These are phyloP conservation scores for Drosophila lacertosa DNA, from an alignment of 1,140 invertebrate genomes.

Conservation along the genomic window DNA sequence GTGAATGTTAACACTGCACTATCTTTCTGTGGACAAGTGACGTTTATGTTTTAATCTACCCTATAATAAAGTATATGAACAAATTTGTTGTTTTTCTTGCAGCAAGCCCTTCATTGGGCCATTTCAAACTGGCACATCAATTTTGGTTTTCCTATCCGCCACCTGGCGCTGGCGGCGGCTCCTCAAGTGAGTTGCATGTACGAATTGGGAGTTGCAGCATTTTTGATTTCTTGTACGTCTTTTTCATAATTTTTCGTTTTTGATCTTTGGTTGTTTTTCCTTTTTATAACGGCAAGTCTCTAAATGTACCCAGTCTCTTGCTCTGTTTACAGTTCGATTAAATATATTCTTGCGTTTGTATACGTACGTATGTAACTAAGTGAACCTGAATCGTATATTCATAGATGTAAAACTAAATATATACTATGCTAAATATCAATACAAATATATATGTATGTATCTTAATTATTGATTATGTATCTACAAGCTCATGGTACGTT, in stretches of 20 bases:
- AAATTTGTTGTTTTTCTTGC: slow-evolving; percentile 26
- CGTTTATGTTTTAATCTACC: no score
- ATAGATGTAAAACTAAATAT: slow-evolving; percentile 34
- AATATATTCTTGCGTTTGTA: slow-evolving; percentile 47
- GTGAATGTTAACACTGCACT: no score
- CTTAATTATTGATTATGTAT: slow-evolving; percentile 58
- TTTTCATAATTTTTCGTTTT: slow-evolving; percentile 22
- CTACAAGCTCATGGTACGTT: slow-evolving; percentile 50
- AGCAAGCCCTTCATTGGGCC: slow-evolving; percentile 78
- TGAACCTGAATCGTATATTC: slow-evolving; percentile 40
- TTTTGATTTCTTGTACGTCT: slow-evolving; percentile 19
- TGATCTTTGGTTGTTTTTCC: slow-evolving; percentile 26
- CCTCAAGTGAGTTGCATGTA: slow-evolving; percentile 83
- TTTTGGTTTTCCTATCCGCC: slow-evolving; percentile 90
- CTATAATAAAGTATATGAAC: not conserved
- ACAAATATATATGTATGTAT: slow-evolving; percentile 43
- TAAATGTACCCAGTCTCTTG: slow-evolving; percentile 55
- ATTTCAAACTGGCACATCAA: slow-evolving; percentile 87
- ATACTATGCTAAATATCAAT: slow-evolving; percentile 43
- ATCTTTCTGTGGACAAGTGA: not conserved
- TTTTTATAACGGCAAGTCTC: slow-evolving; percentile 50
- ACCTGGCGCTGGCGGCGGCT: slow-evolving; percentile 86
- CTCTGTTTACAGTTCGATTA: slow-evolving; percentile 54
- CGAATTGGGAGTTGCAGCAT: slow-evolving; percentile 39
- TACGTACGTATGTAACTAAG: slow-evolving; percentile 50